Evolutionary conservation across 2,113 vertebrate species (phyloP), one percentile per base, ranked within the genome.

Genomic region (Prolemur simus): DNA sequence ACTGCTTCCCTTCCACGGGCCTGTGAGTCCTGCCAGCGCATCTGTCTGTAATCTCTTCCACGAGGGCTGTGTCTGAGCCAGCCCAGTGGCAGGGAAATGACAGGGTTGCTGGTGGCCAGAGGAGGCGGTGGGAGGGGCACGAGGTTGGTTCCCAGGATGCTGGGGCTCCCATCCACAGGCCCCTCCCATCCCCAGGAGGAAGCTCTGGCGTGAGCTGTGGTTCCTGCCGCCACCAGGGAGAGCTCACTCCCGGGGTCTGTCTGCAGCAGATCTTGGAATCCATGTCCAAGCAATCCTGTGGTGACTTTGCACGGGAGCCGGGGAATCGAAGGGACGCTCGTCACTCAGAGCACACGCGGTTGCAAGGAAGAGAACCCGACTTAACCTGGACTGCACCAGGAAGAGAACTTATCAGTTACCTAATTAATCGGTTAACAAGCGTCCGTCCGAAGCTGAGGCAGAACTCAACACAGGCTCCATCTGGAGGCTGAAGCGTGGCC

Each of bases 101-200:
- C 97, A 97, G 98, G 98, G 93, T 96, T 98, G 98, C 97, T 98
- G 98, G 97, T 98, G 86, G 96, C 97, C 97, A 97, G 98, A 95
- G 14, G 32, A 0, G 94, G 94, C 49, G 2, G 96, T 88, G 96
- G 98, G 98, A 97, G 98, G 98, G 74, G 52, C 21, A 77, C 63
- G 47, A 96, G 97, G 96, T 97, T 96, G 98, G 96, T 95, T 98
- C 98, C 97, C 52, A 96, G 98, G 97, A 97, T 97, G 94, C 91
- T 1, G 96, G 95, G 96, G 68, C 96, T 97, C 94, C 97, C 92
- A 29, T 97, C 93, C 84, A 37, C 68, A 64, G 39, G 20, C n/a
- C 15, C 45, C 54, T 37, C 52, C 27, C 29, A 64, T 34, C 20
- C 32, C 64, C 14, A 23, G 27, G 77, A 94, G 37, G 58, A 34